These are phyloP conservation scores for Peromyscus aztecus DNA, from an alignment of 2,797 vertebrate genomes.

Conservation along the genomic window DNA sequence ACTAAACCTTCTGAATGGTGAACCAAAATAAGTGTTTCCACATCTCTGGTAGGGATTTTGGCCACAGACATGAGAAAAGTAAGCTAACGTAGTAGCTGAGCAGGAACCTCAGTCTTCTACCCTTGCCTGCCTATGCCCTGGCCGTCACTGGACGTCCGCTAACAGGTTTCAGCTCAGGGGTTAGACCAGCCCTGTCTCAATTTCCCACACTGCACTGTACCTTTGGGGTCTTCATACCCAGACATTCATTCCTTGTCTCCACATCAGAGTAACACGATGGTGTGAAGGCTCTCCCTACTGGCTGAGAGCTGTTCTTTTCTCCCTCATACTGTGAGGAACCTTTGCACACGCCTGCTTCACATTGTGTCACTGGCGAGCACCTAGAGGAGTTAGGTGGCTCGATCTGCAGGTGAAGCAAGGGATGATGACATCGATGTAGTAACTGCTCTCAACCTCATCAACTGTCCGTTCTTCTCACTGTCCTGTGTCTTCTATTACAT, in stretches of 20 bases:
- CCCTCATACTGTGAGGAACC: background rate
- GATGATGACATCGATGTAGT: background rate
- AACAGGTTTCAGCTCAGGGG: background rate
- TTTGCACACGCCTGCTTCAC: background rate
- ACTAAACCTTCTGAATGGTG: background rate
- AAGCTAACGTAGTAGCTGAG: background rate
- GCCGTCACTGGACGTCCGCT: background rate
- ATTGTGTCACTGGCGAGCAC: background rate
- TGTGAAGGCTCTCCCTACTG: background rate
- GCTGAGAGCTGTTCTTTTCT: background rate
- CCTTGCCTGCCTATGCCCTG: background rate
- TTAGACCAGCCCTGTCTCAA: background rate
- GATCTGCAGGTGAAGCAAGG: background rate
- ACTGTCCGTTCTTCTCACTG: background rate
- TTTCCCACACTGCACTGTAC: background rate
- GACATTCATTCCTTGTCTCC: background rate
- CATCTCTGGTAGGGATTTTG: background rate
- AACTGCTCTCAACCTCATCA: background rate
- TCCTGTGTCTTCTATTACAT: background rate
- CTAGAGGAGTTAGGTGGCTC: background rate
- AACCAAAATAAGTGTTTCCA: background rate
- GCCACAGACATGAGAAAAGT: background rate
- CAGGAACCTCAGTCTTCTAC: background rate
- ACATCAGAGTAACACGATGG: background rate
- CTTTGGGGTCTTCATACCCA: background rate